phyloP scores from a whole-genome alignment of 1,140 invertebrate species.

The Campodea augens region DNA sequence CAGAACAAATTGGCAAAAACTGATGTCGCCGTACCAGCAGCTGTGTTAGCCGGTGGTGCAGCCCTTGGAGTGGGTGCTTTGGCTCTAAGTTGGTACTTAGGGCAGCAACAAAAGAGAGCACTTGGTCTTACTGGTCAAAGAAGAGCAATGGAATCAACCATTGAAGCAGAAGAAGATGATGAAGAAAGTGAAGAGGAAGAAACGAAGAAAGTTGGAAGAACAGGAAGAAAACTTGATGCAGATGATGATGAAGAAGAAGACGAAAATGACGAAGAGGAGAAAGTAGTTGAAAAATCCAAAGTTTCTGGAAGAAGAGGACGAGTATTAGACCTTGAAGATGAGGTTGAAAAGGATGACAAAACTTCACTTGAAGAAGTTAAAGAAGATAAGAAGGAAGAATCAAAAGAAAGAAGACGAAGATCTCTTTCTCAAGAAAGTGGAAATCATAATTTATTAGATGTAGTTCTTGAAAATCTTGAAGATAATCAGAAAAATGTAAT shows the following conservation, averaged over 20 bases:
- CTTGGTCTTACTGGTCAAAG: too few species aligned
- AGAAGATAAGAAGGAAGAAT: not conserved
- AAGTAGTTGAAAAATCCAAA: too few species aligned
- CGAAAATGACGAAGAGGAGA: too few species aligned
- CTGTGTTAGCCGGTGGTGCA: slow-evolving; percentile 39
- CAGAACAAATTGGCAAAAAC: slow-evolving; percentile 45
- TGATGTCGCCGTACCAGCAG: slow-evolving; percentile 22
- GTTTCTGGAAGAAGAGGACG: slow-evolving; percentile 22
- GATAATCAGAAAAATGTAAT: slow-evolving; percentile 22
- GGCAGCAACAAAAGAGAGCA: slow-evolving; percentile 20
- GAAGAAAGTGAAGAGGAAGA: slow-evolving; percentile 24
- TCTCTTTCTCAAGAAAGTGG: not conserved
- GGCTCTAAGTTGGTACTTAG: slow-evolving; percentile 47
- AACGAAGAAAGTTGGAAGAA: slow-evolving; percentile 16
- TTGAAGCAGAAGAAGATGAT: slow-evolving; percentile 38
- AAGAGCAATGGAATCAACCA: too few species aligned
- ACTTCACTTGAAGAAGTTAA: slow-evolving; percentile 11
- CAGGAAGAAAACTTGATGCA: too few species aligned
- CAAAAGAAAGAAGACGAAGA: not conserved
- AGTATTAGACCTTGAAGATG: slow-evolving; percentile 23
- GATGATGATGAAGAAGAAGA: too few species aligned
- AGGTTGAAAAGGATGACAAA: slow-evolving; percentile 35
- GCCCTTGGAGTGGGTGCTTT: slow-evolving; percentile 56
- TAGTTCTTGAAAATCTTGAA: slow-evolving; percentile 33
- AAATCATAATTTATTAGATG: slow-evolving; percentile 22